Percentiles rank a stretch among this genome's conserved stretches.
Evolutionary conservation across 2,888 invertebrate genomes (phyloP).

Genomic region (Chaetogeoica ovagalla): DNA sequence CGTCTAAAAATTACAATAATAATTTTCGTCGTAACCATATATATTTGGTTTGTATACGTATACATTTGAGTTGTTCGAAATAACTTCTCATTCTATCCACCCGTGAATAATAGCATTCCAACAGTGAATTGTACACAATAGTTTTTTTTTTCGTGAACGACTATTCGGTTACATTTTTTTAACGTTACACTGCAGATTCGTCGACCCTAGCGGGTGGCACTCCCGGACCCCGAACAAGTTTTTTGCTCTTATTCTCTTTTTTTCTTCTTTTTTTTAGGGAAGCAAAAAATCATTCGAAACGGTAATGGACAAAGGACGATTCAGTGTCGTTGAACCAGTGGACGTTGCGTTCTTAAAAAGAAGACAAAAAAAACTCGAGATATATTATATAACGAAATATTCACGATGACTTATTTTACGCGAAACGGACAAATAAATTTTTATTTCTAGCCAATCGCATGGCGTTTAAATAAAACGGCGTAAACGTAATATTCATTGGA

Average conservation of each 20-base stretch:
- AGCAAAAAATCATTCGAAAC: constrained; percentile 2
- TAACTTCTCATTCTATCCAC: not conserved
- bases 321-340: constrained; percentile 28
- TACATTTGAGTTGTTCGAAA: not conserved
- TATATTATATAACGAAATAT: not conserved
- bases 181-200: constrained; percentile 6
- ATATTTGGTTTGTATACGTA: no score
- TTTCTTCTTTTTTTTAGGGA: not conserved
- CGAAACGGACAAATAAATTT: no score
- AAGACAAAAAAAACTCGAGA: not conserved
- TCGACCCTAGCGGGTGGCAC: constrained; percentile 34
- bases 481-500: no score
- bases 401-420: no score
- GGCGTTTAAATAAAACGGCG: no score
- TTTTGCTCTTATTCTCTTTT: constrained; percentile 12
- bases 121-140: constrained; percentile 4
- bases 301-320: constrained; percentile 9
- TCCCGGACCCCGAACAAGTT: constrained; percentile 31
- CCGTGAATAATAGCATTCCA: constrained; percentile 30
- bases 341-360: constrained; percentile 15
- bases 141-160: constrained; percentile 21
- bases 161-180: constrained; percentile 43
- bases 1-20: no score
- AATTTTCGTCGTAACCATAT: no score
- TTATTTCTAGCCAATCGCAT: no score